phyloP scores from a whole-genome alignment of 2,113 vertebrate species.

The Rallus limicola region DNA sequence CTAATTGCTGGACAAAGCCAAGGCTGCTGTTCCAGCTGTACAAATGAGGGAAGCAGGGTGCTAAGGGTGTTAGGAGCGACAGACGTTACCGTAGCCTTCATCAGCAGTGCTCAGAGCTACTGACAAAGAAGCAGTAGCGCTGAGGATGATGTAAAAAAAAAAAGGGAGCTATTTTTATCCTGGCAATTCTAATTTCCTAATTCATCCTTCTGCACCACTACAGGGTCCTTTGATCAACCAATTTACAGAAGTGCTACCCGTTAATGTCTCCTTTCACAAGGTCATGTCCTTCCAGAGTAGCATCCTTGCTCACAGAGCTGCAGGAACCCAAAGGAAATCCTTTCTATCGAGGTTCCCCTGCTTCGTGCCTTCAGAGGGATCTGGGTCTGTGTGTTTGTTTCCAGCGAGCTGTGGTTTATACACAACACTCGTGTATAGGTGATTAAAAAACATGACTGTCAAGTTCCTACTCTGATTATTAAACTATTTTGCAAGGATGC shows the following conservation, averaged over 20 bases:
- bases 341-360: background rate
- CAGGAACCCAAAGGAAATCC: accelerated
- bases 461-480: background rate
- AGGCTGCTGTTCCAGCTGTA: background rate
- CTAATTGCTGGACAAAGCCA: background rate
- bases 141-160: no score
- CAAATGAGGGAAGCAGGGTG: no score
- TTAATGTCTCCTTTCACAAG: background rate
- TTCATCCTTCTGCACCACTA: accelerated
- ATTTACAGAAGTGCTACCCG: background rate
- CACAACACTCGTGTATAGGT: background rate
- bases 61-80: accelerated
- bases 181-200: background rate
- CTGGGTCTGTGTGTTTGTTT: background rate
- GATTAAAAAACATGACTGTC: background rate
- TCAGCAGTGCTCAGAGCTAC: background rate
- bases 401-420: background rate
- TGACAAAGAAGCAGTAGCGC: accelerated
- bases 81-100: background rate
- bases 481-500: background rate
- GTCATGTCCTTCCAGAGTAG: background rate
- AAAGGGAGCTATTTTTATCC: background rate
- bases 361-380: background rate
- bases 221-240: background rate
- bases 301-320: background rate